Evolutionary conservation across 2,797 vertebrate species (phyloP).

Genomic region (Clarias platycephalus): DNA sequence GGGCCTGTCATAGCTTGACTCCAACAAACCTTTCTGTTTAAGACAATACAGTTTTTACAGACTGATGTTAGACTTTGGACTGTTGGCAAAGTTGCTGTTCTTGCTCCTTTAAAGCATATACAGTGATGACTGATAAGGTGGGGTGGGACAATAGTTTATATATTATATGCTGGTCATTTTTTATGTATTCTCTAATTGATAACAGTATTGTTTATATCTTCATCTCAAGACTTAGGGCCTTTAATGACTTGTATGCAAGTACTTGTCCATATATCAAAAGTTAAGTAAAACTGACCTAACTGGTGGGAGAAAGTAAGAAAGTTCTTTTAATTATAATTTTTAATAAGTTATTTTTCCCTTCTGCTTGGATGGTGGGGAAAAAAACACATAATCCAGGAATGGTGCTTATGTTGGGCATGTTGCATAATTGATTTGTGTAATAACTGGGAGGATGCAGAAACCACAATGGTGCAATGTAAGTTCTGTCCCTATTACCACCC

Average conservation of each 20-base stretch:
- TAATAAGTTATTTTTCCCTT: not conserved
- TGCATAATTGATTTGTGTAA: conserved; percentile 37
- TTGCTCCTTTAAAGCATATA: not conserved
- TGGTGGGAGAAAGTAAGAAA: not conserved
- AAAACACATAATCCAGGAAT: conserved; percentile 18
- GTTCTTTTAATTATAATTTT: conserved; percentile 16
- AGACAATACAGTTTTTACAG: not conserved
- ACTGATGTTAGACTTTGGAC: conserved; percentile 9
- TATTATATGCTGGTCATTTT: conserved; percentile 27
- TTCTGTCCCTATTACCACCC: conserved; percentile 5
- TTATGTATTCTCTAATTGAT: conserved; percentile 7
- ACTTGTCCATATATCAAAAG: conserved; percentile 8
- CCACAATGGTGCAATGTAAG: not conserved
- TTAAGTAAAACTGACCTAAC: conserved; percentile 22
- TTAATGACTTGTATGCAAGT: not conserved
- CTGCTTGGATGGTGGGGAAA: conserved; percentile 27
- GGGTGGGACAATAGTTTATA: conserved; percentile 4
- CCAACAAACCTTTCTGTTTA: conserved; percentile 11
- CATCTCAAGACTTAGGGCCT: conserved; percentile 1
- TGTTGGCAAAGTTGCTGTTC: conserved; percentile 27
- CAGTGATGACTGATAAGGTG: conserved; percentile 12
- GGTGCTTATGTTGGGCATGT: conserved; percentile 35
- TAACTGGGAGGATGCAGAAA: conserved; percentile 33
- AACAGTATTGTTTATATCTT: conserved; percentile 22
- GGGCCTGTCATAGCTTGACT: conserved; percentile 34